Base-by-base conservation (phyloP, 2,888 invertebrate species). In the Torymus auratus region DNA sequence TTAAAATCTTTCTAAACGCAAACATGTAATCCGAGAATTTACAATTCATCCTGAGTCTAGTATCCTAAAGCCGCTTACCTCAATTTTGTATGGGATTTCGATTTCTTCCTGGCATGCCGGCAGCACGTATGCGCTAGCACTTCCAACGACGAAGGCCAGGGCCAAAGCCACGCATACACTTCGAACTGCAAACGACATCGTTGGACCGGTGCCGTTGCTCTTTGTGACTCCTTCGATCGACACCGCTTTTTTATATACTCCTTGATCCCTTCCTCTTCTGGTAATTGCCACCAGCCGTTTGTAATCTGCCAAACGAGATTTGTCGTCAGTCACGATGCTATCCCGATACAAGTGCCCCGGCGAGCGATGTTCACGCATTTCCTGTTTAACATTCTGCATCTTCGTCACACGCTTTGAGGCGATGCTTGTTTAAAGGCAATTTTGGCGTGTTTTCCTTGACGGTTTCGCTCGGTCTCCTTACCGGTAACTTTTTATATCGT, bases 361-460 rank as follows among this genome's bases (percentile, higher is more conserved):
- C 71, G 58, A 64, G n/a, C 68, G 15, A 5, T 52, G 5, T 41
- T 28, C 53, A 70, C 64, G 62, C 65, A 75, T 65, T 80, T 80
- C 80, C 80, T 80, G 80, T 80, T 80, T 80, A 67, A 71, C 61
- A 15, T 71, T 72, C 61, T 68, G 17, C 67, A 67, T 71, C 75
- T 67, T 67, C 67, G 56, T 76, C 28, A 60, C 71, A 76, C 60
- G 76, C 61, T 20, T 53, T 50, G 41, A 56, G 28, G 28, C 75
- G 61, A 68, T 75, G 83, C 82, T 85, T 84, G 84, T 84, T 84
- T 82, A 20, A 72, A 28, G 61, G 61, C 68, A 82, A 75, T 73
- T 83, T 80, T 76, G 74, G 76, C 60, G 67, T 71, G 20, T 73
- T 72, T 71, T 75, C n/a, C 61, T 71, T 80, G 58, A 71, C 28